Evolutionary conservation across 2,113 vertebrate species (phyloP).

Genomic region (Chamaea fasciata): DNA sequence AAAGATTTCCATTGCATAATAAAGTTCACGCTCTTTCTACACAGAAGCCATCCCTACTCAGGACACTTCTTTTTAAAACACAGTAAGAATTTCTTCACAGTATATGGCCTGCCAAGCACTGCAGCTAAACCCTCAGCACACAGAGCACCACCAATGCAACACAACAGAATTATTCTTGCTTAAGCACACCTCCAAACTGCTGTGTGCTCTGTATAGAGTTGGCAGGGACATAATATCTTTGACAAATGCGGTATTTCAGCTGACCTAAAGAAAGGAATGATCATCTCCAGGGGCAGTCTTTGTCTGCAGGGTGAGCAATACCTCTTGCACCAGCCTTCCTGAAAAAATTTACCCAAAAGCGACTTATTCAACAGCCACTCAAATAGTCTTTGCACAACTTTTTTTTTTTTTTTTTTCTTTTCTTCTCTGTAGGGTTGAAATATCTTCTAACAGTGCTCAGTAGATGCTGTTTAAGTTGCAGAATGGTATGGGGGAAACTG

Average conservation of each 20-base stretch:
- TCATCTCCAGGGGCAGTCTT: background rate
- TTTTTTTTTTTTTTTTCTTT: background rate
- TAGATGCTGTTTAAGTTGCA: background rate
- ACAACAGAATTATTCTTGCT: background rate
- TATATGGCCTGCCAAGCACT: background rate
- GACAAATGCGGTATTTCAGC: background rate
- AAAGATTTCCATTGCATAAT: conserved; percentile 43
- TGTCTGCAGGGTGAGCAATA: background rate
- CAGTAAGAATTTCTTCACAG: background rate
- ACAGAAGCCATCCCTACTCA: background rate
- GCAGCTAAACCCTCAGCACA: background rate
- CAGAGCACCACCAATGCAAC: background rate
- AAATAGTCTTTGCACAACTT: background rate
- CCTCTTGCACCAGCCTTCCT: background rate
- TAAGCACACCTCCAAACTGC: background rate
- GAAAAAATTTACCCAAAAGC: background rate
- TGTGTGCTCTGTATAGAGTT: background rate
- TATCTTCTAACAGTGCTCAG: background rate
- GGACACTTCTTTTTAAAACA: background rate
- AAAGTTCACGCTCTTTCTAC: conserved; percentile 36
- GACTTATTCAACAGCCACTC: background rate
- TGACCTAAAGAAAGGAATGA: background rate
- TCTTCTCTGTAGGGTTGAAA: background rate
- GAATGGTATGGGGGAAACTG: background rate
- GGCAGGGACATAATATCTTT: background rate